A percentile compares a stretch with the other conserved stretches of the same genome.
These are phyloP conservation scores for Tuta absoluta DNA, from an alignment of 2,888 invertebrate genomes.

Conservation along the genomic window DNA sequence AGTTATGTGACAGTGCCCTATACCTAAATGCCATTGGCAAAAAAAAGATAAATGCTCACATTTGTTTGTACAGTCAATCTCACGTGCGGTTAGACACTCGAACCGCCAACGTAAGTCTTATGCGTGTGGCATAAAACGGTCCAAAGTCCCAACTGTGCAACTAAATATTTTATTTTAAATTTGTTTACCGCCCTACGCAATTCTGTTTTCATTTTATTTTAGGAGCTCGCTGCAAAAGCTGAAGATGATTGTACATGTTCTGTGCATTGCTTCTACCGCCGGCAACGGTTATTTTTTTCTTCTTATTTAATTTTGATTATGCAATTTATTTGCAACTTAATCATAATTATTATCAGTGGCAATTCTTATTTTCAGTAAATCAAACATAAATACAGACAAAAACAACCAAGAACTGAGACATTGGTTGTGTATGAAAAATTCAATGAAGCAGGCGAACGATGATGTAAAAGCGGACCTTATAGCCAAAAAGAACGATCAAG, in stretches of 20 bases:
- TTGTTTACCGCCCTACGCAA: not conserved
- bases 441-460: not conserved
- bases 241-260: constrained; percentile 26
- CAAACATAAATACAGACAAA: not conserved
- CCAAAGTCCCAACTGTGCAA: no score
- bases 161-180: not conserved
- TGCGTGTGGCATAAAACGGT: no score
- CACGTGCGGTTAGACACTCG: no score
- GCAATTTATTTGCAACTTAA: not conserved
- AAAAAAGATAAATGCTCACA: no score
- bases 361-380: constrained; percentile 5
- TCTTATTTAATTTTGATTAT: constrained; percentile 19
- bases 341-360: not conserved
- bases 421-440: not conserved
- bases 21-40: no score
- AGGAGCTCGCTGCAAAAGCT: constrained; percentile 23
- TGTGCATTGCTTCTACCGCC: constrained; percentile 37
- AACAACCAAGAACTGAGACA: not conserved
- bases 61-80: no score
- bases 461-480: not conserved
- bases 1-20: no score
- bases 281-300: constrained; percentile 39
- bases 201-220: constrained; percentile 9
- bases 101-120: no score
- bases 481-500: not conserved